Percentiles rank a stretch among this genome's conserved stretches.
phyloP scores from a whole-genome alignment of 2,113 vertebrate species.

The Lagenorhynchus albirostris region DNA sequence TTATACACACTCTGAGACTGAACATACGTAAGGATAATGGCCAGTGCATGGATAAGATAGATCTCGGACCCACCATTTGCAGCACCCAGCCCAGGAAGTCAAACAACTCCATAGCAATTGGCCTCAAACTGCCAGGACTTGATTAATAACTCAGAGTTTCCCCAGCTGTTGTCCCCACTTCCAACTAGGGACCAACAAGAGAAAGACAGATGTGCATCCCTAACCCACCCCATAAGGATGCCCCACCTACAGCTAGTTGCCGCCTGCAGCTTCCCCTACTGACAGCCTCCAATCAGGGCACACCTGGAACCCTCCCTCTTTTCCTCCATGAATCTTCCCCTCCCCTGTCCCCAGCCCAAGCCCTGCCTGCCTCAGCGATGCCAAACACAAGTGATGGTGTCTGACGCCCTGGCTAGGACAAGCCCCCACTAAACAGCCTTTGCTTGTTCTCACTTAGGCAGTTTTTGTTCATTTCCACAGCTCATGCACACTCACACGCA shows the following conservation, averaged over 20 bases:
- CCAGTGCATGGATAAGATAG: not conserved
- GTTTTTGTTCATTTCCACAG: not conserved
- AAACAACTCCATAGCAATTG: not conserved
- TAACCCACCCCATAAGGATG: not conserved
- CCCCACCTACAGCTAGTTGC: not conserved
- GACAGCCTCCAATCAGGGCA: not conserved
- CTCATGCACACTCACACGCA: not conserved
- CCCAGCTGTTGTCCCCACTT: not conserved
- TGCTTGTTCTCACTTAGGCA: not conserved
- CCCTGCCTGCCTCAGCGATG: not conserved
- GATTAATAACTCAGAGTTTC: not conserved
- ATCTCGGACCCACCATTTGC: not conserved
- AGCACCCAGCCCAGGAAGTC: not conserved
- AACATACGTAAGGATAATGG: not conserved
- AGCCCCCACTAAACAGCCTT: not conserved
- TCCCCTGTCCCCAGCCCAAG: no score
- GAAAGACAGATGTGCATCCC: not conserved
- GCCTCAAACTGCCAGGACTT: no score
- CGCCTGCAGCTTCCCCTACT: rapidly evolving
- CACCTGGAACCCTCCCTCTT: not conserved
- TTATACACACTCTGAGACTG: not conserved
- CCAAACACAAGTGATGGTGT: not conserved
- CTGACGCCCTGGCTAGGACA: not conserved
- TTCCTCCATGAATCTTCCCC: not conserved
- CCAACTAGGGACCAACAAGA: not conserved